These are phyloP conservation scores for Caloenas nicobarica DNA, from an alignment of 2,113 vertebrate species.

Conservation along the genomic window DNA sequence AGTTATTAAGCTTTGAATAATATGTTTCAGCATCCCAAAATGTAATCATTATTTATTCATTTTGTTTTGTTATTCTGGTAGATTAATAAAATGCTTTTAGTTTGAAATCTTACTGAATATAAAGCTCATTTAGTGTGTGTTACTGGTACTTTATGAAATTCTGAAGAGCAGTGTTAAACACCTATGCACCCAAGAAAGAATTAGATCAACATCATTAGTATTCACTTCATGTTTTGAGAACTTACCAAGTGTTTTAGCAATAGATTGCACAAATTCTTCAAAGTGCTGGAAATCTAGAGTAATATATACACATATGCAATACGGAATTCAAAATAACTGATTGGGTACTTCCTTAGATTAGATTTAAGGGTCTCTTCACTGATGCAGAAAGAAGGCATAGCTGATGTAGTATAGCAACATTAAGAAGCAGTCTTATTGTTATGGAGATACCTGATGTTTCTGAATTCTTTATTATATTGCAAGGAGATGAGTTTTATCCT, in stretches of 20 bases:
- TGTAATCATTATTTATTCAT: not conserved
- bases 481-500: constrained; percentile 32
- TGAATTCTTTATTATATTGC: constrained; percentile 21
- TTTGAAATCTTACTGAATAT: constrained; percentile 24
- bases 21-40: not conserved
- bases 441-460: constrained; percentile 23
- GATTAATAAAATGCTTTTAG: constrained; percentile 32
- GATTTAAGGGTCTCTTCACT: constrained; percentile 38
- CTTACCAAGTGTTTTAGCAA: constrained; percentile 54
- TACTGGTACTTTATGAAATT: constrained; percentile 35
- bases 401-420: not conserved
- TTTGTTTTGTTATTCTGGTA: constrained; percentile 1
- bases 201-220: constrained; percentile 62
- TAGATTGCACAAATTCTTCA: constrained; percentile 49
- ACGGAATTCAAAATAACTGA: constrained; percentile 32
- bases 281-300: constrained; percentile 15
- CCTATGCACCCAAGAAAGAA: constrained; percentile 24
- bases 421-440: constrained; percentile 7
- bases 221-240: constrained; percentile 60
- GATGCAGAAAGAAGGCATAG: constrained; percentile 26
- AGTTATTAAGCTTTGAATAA: not conserved
- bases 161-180: constrained; percentile 46
- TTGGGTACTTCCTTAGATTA: not conserved
- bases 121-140: constrained; percentile 32
- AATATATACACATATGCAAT: not conserved